phyloP scores from a whole-genome alignment of 2,888 invertebrate species.

The Caradrina clavipalpis region DNA sequence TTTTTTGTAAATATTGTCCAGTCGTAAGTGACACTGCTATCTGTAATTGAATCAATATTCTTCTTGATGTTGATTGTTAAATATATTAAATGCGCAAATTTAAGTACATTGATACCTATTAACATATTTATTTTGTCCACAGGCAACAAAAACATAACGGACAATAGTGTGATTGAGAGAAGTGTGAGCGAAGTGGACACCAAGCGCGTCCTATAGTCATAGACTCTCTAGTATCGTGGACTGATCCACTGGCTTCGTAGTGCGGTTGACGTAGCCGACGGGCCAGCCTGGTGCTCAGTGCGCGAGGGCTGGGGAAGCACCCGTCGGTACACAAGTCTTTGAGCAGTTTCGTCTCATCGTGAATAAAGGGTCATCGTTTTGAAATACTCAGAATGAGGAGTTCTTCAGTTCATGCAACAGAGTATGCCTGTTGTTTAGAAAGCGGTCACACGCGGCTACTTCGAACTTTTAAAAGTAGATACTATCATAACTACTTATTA shows the following conservation, averaged over 20 bases:
- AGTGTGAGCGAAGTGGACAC: constrained; percentile 74
- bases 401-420: constrained; percentile 11
- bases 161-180: constrained; percentile 84
- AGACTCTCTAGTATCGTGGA: constrained; percentile 73
- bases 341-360: constrained; percentile 35
- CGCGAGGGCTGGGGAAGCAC: constrained; percentile 19
- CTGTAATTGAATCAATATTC: no score
- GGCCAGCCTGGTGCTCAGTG: constrained; percentile 24
- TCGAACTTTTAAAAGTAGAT: constrained; percentile 12
- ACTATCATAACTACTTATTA: constrained; percentile 5
- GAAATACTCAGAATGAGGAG: constrained; percentile 44
- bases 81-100: no score
- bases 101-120: neutral
- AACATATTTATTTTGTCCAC: constrained; percentile 65
- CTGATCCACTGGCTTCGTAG: constrained; percentile 66
- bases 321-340: constrained; percentile 31
- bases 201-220: constrained; percentile 81
- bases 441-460: constrained; percentile 21
- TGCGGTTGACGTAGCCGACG: constrained; percentile 46
- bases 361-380: constrained; percentile 45
- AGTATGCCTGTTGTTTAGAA: constrained; percentile 3
- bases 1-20: no score
- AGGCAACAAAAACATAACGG: constrained; percentile 86
- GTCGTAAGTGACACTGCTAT: no score
- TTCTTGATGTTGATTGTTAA: no score